phyloP scores from a whole-genome alignment of 1,140 invertebrate species.

The Myzus persicae region DNA sequence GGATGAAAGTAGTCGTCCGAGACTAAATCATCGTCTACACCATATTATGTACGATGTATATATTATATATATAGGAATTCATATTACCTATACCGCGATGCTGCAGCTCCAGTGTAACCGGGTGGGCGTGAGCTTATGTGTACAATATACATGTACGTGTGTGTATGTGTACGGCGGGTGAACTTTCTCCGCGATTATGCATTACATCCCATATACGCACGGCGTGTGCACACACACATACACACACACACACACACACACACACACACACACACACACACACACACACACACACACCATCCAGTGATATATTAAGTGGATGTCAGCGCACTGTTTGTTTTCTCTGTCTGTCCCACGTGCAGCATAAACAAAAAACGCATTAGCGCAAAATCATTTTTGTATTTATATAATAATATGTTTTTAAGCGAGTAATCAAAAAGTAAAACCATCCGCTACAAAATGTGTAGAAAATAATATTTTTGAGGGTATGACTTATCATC shows the following conservation, averaged over 20 bases:
- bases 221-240: too few species aligned
- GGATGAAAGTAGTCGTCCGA: neutral
- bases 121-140: neutral
- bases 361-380: too few species aligned
- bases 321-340: too few species aligned
- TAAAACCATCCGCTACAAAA: too few species aligned
- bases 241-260: neutral
- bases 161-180: neutral
- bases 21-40: neutral
- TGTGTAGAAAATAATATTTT: too few species aligned
- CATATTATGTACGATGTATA: neutral
- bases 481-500: too few species aligned
- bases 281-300: neutral
- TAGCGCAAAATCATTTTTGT: too few species aligned
- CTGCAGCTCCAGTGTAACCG: neutral
- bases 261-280: neutral
- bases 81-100: neutral
- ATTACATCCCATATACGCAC: constrained; percentile 4
- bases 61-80: neutral
- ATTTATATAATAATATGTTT: too few species aligned
- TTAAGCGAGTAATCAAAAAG: too few species aligned
- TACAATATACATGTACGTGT: neutral
- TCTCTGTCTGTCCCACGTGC: too few species aligned
- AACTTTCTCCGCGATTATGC: constrained; percentile 1
- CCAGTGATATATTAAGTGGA: neutral